Percentiles rank a stretch among this genome's conserved stretches.
These are phyloP conservation scores for Procavia capensis DNA, from an alignment of 2,113 vertebrate genomes.

Conservation along the genomic window DNA sequence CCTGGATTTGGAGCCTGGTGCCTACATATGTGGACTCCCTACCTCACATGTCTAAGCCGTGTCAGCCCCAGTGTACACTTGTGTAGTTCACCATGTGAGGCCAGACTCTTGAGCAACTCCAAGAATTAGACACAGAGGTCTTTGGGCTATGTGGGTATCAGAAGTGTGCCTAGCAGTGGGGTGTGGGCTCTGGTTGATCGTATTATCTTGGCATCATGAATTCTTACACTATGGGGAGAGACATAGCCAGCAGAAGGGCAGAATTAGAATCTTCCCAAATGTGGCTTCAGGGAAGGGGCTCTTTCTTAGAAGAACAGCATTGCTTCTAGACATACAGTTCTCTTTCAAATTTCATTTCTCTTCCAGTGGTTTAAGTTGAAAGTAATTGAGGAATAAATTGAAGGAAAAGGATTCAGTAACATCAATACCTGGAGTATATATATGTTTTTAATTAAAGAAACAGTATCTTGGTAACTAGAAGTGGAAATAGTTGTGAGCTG, in stretches of 20 bases:
- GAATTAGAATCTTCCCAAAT: neutral
- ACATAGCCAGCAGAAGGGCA: neutral
- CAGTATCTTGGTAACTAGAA: neutral
- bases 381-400: neutral
- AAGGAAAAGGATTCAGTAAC: neutral
- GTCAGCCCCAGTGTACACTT: neutral
- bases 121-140: neutral
- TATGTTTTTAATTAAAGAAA: no score
- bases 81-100: neutral
- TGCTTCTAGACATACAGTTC: neutral
- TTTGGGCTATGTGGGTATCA: neutral
- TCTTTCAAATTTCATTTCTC: neutral
- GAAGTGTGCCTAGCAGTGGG: neutral
- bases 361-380: neutral
- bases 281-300: neutral
- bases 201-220: neutral
- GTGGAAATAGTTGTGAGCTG: neutral
- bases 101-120: neutral
- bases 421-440: neutral
- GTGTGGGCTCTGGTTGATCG: neutral
- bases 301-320: neutral
- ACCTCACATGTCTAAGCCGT: neutral
- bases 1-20: neutral
- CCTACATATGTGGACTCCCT: neutral
- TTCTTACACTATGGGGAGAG: neutral